phyloP scores from a whole-genome alignment of 2,888 invertebrate species.

The Campaea margaritaria region DNA sequence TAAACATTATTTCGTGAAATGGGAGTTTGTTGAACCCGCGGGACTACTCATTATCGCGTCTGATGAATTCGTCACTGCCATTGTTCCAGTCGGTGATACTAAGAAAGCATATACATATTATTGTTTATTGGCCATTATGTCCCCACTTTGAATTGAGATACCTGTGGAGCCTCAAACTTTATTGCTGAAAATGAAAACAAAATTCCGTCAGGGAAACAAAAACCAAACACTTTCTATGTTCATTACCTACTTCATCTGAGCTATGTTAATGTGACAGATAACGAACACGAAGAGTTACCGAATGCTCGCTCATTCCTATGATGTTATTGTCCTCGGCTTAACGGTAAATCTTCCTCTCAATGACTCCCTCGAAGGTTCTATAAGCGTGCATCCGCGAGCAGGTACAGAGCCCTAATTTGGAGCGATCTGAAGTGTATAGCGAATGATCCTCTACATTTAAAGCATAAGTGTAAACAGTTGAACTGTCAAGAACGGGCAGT shows the following conservation, averaged over 20 bases:
- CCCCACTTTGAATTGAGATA: background rate
- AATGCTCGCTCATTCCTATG: conserved; percentile 12
- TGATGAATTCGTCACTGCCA: conserved; percentile 78
- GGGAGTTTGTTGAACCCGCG: conserved; percentile 80
- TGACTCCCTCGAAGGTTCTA: conserved; percentile 27
- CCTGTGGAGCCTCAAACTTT: too few relatives aligned
- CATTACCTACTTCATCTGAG: conserved; percentile 27
- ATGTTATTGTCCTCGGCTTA: conserved; percentile 32
- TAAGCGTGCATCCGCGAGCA: conserved; percentile 19
- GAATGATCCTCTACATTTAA: conserved; percentile 74
- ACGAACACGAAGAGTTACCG: conserved; percentile 14
- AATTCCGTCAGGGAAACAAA: conserved; percentile 1
- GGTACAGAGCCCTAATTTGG: conserved; percentile 41
- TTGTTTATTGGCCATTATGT: background rate
- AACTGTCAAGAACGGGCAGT: conserved; percentile 85
- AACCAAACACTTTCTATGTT: conserved; percentile 27
- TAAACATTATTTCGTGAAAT: conserved; percentile 75
- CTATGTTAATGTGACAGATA: conserved; percentile 40
- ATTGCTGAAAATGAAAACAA: conserved; percentile 15
- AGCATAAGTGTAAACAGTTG: conserved; percentile 79
- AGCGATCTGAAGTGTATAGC: conserved; percentile 59
- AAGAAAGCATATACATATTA: conserved; percentile 50
- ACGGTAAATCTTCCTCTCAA: conserved; percentile 26
- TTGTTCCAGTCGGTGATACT: conserved; percentile 71
- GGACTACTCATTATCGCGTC: conserved; percentile 81